Evolutionary conservation across 2,797 vertebrate genomes (phyloP).

Genomic region (Cottoperca gobio): DNA sequence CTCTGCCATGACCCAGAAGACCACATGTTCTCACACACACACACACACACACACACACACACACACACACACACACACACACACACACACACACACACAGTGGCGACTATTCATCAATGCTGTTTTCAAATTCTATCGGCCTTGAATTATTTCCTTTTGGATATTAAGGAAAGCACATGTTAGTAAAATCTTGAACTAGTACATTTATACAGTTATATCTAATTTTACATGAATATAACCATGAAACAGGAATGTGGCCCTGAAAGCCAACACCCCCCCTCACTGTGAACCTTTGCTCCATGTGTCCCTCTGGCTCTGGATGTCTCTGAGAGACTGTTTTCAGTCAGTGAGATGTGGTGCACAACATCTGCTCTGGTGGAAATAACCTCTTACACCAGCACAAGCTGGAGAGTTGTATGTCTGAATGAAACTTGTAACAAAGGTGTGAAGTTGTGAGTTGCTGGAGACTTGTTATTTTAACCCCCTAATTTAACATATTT

Average conservation of each 20-base stretch:
- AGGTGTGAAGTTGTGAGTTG: slow-evolving; percentile 32
- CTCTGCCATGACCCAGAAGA: slow-evolving; percentile 29
- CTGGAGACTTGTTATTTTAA: too few relatives aligned
- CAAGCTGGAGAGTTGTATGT: slow-evolving; percentile 14
- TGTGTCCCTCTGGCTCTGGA: slow-evolving; percentile 3
- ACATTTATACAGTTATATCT: too few relatives aligned
- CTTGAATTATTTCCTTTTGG: too few relatives aligned
- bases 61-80: too few relatives aligned
- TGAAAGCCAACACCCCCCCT: too few relatives aligned
- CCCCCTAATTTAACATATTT: not conserved
- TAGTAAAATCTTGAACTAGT: too few relatives aligned
- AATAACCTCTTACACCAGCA: slow-evolving; percentile 18
- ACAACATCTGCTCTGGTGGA: slow-evolving; percentile 49
- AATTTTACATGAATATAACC: too few relatives aligned
- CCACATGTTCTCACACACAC: slow-evolving; percentile 24
- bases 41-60: slow-evolving; percentile 18
- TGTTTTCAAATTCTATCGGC: too few relatives aligned
- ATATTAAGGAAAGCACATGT: too few relatives aligned
- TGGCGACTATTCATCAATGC: too few relatives aligned
- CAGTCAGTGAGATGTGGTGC: slow-evolving; percentile 47
- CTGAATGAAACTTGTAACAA: not conserved
- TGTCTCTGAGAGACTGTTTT: slow-evolving; percentile 31
- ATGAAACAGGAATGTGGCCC: too few relatives aligned
- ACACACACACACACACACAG: too few relatives aligned
- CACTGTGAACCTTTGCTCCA: not conserved